These are phyloP conservation scores for Patella caerulea DNA, from an alignment of 2,888 invertebrate species.

Conservation along the genomic window DNA sequence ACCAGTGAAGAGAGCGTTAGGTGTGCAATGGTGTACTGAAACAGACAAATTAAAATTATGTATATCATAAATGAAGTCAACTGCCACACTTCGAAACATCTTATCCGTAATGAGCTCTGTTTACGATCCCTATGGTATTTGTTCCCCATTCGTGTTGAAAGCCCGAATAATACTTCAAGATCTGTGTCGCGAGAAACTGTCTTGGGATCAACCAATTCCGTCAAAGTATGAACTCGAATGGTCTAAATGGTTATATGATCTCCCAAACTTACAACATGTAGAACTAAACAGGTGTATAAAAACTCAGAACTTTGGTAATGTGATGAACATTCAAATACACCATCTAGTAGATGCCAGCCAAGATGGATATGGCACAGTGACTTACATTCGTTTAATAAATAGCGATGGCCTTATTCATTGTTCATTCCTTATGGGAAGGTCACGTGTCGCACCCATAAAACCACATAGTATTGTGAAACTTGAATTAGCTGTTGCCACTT, in stretches of 20 bases:
- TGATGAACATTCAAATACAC: neutral
- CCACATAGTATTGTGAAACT: neutral
- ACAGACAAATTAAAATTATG: constrained; percentile 14
- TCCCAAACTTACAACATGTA: neutral
- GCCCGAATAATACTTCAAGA: neutral
- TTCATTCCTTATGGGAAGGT: neutral
- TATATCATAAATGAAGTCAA: neutral
- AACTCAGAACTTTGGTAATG: neutral
- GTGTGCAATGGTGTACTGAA: constrained; percentile 20
- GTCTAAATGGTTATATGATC: neutral
- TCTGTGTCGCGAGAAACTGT: neutral
- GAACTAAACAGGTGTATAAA: neutral
- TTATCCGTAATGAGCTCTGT: constrained; percentile 15
- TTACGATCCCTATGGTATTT: neutral
- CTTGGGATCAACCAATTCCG: neutral
- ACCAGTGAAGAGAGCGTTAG: constrained; percentile 23
- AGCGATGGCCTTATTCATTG: neutral
- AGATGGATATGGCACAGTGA: neutral
- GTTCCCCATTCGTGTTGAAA: neutral
- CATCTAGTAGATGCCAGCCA: neutral
- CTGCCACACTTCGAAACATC: constrained; percentile 2
- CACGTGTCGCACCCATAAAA: neutral
- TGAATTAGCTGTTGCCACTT: neutral
- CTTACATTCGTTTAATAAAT: neutral
- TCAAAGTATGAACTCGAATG: neutral